Evolutionary conservation across 2,113 vertebrate genomes (phyloP), one percentile per base, ranked within the genome.

Genomic region (Phrynocephalus versicolor): DNA sequence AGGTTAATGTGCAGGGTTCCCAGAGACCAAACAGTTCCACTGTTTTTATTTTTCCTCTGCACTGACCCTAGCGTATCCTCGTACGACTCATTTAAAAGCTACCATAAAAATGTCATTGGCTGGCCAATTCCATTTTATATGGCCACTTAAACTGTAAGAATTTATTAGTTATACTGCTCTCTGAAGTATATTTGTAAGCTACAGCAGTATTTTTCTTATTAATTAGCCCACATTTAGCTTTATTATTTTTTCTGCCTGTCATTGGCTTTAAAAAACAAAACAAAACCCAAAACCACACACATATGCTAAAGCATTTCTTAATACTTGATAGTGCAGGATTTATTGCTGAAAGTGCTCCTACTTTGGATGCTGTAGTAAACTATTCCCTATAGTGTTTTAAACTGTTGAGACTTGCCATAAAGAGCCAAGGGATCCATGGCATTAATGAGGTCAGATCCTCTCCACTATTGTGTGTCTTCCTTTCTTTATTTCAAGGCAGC

Each of bases 61-160:
- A 82, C 76, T 88, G 62, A 82, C 71, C 83, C 15, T 87, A 55
- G 18, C 14, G 64, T 51, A 86, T 79, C 82, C n/a, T 19, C 10
- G 45, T 72, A 55, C 77, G 12, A 60, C 30, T 93, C 74, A 27
- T 89, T 87, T 85, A 82, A 25, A 83, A 89, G 82, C 60, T 12
- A 35, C 78, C 30, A 35, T 77, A 87, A 85, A 85, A 72, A 60
- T 70, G 39, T 74, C 84, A 86, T 19, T 27, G 27, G 69, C n/a
- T 84, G 9, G 19, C 41, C 85, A 79, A 67, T 78, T 80, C 57
- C 30, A 21, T 41, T 72, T 81, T 76, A 57, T 57, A 19, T 62
- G 10, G 58, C 76, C 79, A 15, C n/a, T 65, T 82, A 71, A 9
- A 79, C 57, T 2, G 62, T 27, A 35, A 51, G 15, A 79, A n/a